Evolutionary conservation across 1,140 invertebrate genomes (phyloP), one percentile per base, ranked within the genome.

Genomic region (Drosophila truncata): DNA sequence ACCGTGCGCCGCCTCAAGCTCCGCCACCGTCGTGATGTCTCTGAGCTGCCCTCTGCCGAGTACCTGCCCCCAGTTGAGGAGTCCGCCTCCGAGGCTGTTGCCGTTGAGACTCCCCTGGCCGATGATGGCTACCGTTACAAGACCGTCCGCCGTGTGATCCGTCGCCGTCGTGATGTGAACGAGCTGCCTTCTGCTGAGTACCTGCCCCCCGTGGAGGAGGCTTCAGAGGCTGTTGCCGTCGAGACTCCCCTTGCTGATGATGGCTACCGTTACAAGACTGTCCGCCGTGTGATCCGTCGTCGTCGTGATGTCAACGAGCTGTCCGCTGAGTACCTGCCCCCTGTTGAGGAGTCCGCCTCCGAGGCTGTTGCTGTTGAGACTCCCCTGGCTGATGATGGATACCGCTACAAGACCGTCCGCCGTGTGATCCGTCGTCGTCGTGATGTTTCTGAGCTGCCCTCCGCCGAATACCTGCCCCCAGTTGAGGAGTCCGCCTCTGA

Each of bases 11-110:
- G 86, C 41, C 67, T 88, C 4, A 91, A 80, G 59, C 50, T 70
- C 5, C 91, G 91, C 44, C 83, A 83, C 42, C 91, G 91, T 46
- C 91, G 91, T 29, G 91, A 92, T 75, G 91, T 92, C 13, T 76
- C 8, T 52, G 85, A 92, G 73, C 64, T 91, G 11, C 55, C 77
- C 4, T 18, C 82, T 4, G 39, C 10, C 41, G 83, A 91, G 23
- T 91, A 91, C 20, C 62, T 91, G 59, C 86, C 88, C 50, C 83
- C 88, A 0, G 64, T 46, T 0, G 72, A 71, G 39, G 78, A 75
- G 10, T 39, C 58, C 8, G 63, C 60, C 0, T 33, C 58, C 20
- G 47, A 72, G 18, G 44, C 27, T 4, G 20, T 78, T 18, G 67
- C 60, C 2, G 69, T 75, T 1, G 62, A 75, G 31, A 55, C 46